A percentile compares a stretch with the other conserved stretches of the same genome.
Conservation (phyloP, 2,797 vertebrate genomes). For the Vipera ursinii region DNA sequence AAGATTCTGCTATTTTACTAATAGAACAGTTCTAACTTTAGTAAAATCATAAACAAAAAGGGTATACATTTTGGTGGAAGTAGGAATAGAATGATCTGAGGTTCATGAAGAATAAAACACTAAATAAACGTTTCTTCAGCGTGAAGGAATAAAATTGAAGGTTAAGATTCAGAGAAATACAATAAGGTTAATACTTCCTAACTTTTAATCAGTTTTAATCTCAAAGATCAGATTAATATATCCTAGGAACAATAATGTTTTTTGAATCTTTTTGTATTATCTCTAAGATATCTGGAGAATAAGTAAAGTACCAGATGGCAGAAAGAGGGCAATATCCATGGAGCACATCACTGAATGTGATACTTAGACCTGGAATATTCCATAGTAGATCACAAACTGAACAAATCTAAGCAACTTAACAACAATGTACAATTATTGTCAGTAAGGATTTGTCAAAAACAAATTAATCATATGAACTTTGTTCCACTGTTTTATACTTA, state of each 20-base stretch:
- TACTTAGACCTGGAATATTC: neutral
- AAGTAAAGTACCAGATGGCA: neutral
- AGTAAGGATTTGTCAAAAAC: neutral
- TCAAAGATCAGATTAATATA: neutral
- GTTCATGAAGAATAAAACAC: no score
- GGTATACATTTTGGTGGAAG: neutral
- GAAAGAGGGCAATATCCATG: no score
- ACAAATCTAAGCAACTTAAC: neutral
- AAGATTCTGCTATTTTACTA: neutral
- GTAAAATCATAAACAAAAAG: neutral
- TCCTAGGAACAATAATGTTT: no score
- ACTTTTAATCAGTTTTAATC: neutral
- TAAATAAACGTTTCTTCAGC: no score
- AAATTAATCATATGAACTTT: neutral
- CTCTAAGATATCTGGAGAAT: neutral
- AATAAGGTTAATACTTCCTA: neutral
- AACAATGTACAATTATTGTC: neutral
- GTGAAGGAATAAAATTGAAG: no score
- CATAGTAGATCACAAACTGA: neutral
- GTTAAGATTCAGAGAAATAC: neutral
- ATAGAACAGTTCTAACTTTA: neutral
- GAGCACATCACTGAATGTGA: neutral
- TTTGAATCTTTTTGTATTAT: neutral
- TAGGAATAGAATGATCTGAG: neutral
- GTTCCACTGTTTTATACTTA: neutral